These are phyloP conservation scores for Glaucomys volans DNA, from an alignment of 2,113 vertebrate genomes.

Conservation along the genomic window DNA sequence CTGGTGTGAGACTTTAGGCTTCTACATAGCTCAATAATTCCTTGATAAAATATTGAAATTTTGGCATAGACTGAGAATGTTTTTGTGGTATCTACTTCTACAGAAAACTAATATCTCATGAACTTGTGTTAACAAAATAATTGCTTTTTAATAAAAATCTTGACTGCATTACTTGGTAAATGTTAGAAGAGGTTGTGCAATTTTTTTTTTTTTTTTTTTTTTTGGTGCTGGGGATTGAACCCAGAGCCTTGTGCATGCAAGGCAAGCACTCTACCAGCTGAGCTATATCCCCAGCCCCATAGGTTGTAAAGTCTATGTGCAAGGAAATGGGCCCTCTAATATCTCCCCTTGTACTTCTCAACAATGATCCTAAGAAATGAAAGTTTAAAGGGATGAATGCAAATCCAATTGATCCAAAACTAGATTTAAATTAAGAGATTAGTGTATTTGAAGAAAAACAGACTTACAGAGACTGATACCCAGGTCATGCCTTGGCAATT, in stretches of 20 bases:
- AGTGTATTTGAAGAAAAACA: not conserved
- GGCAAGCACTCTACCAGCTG: too few relatives aligned
- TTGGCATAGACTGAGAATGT: not conserved
- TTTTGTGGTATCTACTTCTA: not conserved
- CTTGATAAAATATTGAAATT: not conserved
- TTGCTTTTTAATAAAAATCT: not conserved
- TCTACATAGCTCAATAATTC: not conserved
- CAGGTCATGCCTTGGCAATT: not conserved
- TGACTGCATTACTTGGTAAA: not conserved
- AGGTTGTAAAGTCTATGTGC: too few relatives aligned
- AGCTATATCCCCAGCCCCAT: too few relatives aligned
- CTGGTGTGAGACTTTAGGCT: not conserved
- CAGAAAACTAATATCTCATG: not conserved
- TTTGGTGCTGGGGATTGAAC: too few relatives aligned
- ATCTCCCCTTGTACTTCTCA: not conserved
- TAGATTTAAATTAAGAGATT: not conserved
- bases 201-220: too few relatives aligned
- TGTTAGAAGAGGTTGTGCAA: not conserved
- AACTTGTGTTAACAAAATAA: conserved; percentile 12
- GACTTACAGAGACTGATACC: not conserved
- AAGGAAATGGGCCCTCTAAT: not conserved
- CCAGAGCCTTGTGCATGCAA: too few relatives aligned
- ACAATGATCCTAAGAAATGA: not conserved
- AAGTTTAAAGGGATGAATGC: not conserved
- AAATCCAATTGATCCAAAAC: conserved; percentile 18